phyloP scores from a whole-genome alignment of 2,797 vertebrate species.

The Lepus townsendii region DNA sequence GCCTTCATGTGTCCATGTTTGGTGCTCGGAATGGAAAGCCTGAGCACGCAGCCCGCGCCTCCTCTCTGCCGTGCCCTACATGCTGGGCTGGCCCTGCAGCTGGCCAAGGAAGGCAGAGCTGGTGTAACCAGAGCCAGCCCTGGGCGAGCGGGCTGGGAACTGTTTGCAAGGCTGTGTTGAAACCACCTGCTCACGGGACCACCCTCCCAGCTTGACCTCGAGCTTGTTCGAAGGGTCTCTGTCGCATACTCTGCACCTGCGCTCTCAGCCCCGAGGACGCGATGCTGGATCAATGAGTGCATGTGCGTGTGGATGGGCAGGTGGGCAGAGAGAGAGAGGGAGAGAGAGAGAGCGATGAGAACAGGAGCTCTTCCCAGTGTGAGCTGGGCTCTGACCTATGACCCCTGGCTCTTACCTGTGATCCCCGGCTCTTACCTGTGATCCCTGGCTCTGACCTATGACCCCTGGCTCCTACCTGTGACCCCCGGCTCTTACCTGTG shows the following conservation, averaged over 20 bases:
- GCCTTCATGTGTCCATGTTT: fast-evolving
- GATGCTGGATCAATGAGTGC: background rate
- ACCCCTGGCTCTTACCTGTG: too few species aligned
- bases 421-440: too few species aligned
- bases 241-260: background rate
- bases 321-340: background rate
- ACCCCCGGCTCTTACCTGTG: too few species aligned
- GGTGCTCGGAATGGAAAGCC: too few species aligned
- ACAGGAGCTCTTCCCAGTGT: too few species aligned
- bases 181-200: background rate
- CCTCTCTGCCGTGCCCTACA: fast-evolving
- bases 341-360: background rate
- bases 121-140: background rate
- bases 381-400: background rate
- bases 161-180: background rate
- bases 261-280: background rate
- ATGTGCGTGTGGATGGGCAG: fast-evolving
- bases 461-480: background rate
- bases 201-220: background rate
- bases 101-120: fast-evolving
- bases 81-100: background rate
- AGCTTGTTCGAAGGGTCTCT: background rate
- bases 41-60: fast-evolving
- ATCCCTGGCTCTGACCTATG: background rate
- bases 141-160: background rate